Conservation (phyloP, 2,888 invertebrate species). For the Dorcus hopei region DNA sequence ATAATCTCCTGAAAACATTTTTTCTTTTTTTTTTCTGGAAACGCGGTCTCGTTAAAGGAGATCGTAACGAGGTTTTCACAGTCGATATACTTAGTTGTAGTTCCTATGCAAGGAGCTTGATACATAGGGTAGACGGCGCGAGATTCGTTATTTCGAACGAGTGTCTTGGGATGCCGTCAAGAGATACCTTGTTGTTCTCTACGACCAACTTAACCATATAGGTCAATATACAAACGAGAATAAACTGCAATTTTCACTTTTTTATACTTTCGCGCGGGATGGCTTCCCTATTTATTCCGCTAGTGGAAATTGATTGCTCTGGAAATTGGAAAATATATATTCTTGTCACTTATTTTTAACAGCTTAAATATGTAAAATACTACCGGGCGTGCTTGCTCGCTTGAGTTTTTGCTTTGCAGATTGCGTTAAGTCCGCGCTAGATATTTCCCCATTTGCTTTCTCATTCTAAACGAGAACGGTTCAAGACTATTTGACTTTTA, state of each 20-base stretch:
- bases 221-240: constrained; percentile 33
- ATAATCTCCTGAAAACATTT: neutral
- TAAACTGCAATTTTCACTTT: constrained; percentile 27
- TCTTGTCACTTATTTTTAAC: neutral
- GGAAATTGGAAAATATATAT: constrained; percentile 2
- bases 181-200: constrained; percentile 26
- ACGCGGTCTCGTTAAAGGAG: constrained; percentile 23
- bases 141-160: constrained; percentile 35
- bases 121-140: constrained; percentile 20
- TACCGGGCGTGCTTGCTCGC: too few relatives aligned
- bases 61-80: constrained; percentile 31
- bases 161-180: constrained; percentile 28
- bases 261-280: constrained; percentile 1
- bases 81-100: constrained; percentile 32
- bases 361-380: too few relatives aligned
- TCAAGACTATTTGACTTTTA: too few relatives aligned
- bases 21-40: constrained; percentile 6
- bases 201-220: constrained; percentile 24
- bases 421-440: too few relatives aligned
- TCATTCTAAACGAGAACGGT: too few relatives aligned
- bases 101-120: constrained; percentile 28
- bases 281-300: constrained; percentile 2
- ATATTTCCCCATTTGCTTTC: too few relatives aligned
- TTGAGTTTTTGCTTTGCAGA: too few relatives aligned
- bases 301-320: constrained; percentile 1